Evolutionary conservation across 2,113 vertebrate genomes (phyloP).

Genomic region (Quiscalus mexicanus): DNA sequence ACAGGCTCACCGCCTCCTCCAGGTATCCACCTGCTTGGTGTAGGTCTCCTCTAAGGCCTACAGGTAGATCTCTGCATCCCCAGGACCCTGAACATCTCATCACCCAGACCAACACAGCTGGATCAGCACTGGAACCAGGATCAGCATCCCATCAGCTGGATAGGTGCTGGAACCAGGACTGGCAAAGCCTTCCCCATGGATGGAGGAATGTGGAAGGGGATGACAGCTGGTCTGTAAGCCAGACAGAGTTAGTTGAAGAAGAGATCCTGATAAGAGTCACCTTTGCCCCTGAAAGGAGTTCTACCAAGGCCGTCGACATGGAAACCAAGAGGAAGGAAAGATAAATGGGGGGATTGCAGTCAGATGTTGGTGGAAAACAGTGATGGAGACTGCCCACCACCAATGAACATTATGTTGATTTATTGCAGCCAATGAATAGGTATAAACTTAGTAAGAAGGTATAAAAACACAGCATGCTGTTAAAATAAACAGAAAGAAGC

Average conservation of each 20-base stretch:
- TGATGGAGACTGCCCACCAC: neutral
- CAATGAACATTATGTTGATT: neutral
- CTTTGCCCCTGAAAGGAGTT: neutral
- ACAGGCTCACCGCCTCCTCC: neutral
- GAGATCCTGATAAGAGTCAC: neutral
- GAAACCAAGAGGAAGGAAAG: neutral
- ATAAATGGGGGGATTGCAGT: neutral
- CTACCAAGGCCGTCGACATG: neutral
- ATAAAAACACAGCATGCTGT: neutral
- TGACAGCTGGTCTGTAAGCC: neutral
- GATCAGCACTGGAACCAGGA: neutral
- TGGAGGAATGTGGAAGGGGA: neutral
- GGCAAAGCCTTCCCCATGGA: neutral
- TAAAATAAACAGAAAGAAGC: neutral
- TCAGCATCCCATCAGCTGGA: neutral
- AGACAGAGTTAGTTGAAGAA: neutral
- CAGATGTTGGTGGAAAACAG: neutral
- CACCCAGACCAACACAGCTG: neutral
- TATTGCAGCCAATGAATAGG: neutral
- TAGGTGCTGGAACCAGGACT: rapidly evolving
- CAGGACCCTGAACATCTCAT: neutral
- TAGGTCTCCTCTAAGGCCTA: neutral
- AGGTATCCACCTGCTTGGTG: neutral
- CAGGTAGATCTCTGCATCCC: neutral
- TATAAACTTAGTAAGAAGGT: neutral